Evolutionary conservation across 2,113 vertebrate genomes (phyloP).

Genomic region (Montifringilla adamsi): DNA sequence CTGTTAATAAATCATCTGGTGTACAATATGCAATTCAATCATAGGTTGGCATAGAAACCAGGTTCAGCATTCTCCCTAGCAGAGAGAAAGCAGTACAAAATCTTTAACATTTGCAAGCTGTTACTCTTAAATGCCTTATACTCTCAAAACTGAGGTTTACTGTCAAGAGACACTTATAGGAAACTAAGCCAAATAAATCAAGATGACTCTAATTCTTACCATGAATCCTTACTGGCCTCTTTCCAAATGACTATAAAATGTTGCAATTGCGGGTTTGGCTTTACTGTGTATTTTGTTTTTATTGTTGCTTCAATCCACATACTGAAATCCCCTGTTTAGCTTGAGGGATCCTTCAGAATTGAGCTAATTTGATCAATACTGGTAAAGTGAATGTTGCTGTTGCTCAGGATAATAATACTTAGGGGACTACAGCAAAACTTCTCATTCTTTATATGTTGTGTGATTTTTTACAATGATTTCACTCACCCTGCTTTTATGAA

Average conservation of each 20-base stretch:
- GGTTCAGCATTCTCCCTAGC: background rate
- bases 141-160: background rate
- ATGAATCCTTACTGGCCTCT: background rate
- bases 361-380: background rate
- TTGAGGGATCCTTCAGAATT: background rate
- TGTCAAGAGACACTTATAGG: background rate
- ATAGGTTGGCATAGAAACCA: background rate
- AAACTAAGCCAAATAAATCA: constrained; percentile 16
- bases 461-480: background rate
- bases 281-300: background rate
- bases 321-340: background rate
- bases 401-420: background rate
- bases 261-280: background rate
- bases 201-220: background rate
- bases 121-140: background rate
- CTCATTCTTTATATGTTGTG: background rate
- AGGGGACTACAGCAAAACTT: background rate
- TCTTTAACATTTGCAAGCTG: background rate
- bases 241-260: background rate
- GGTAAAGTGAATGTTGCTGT: background rate
- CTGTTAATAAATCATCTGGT: background rate
- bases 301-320: background rate
- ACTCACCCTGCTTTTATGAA: background rate
- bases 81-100: background rate
- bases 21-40: background rate